phyloP scores from a whole-genome alignment of 2,113 vertebrate genomes.

The Colaptes auratus region DNA sequence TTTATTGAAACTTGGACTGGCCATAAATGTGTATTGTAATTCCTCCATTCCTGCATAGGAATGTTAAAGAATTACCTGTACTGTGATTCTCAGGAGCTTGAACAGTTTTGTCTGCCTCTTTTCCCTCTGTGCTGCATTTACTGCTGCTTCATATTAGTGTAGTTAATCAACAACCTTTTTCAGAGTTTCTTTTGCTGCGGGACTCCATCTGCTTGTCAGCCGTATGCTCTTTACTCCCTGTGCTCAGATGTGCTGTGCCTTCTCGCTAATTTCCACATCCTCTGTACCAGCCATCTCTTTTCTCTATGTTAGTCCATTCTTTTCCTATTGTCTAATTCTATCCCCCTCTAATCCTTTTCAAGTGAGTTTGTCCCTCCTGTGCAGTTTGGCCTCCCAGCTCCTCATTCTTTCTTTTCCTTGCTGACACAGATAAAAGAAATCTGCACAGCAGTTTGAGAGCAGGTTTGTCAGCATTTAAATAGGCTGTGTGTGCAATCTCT shows the following conservation, averaged over 20 bases:
- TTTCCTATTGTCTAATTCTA: background rate
- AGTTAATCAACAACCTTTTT: background rate
- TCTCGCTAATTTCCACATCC: background rate
- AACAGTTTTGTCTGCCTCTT: background rate
- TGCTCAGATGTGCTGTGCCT: background rate
- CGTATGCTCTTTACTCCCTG: background rate
- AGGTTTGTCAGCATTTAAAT: background rate
- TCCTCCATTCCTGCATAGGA: background rate
- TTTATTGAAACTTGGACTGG: background rate
- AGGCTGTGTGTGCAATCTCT: background rate
- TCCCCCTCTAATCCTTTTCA: background rate
- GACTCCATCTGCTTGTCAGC: rapidly evolving
- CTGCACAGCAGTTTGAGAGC: background rate
- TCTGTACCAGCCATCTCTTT: background rate
- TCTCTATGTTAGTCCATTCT: background rate
- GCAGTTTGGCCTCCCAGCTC: background rate
- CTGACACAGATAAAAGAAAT: background rate
- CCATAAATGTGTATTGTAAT: background rate
- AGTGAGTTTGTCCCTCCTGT: background rate
- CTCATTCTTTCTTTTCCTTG: background rate
- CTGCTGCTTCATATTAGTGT: background rate
- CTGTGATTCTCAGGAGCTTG: background rate
- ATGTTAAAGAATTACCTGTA: rapidly evolving
- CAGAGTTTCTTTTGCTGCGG: background rate
- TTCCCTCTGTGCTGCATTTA: background rate